Evolutionary conservation across 2,113 vertebrate genomes (phyloP).

Genomic region (Mesocricetus auratus): DNA sequence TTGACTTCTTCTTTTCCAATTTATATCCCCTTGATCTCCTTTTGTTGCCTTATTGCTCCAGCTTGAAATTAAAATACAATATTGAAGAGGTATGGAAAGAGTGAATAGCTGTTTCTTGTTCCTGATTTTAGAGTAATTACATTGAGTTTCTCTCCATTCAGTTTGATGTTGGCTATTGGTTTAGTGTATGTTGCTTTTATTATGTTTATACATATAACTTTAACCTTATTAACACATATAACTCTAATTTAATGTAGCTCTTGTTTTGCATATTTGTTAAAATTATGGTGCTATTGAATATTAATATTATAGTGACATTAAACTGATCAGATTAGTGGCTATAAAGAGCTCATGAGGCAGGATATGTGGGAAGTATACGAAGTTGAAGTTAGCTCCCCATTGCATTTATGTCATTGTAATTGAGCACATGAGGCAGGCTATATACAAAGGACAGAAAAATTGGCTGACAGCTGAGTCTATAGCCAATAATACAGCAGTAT

Average conservation of each 20-base stretch:
- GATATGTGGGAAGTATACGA: neutral
- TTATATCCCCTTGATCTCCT: no score
- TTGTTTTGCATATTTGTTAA: constrained; percentile 31
- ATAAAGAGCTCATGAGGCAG: neutral
- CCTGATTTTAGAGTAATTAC: no score
- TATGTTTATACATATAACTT: no score
- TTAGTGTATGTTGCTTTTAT: no score
- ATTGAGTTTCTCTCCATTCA: no score
- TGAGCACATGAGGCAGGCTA: neutral
- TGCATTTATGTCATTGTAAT: neutral
- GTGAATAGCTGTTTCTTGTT: no score
- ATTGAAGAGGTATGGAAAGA: no score
- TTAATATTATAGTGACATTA: neutral
- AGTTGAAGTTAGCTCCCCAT: neutral
- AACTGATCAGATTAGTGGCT: neutral
- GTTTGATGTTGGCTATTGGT: no score
- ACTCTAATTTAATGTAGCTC: neutral
- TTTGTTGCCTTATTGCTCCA: no score
- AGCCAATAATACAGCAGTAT: neutral
- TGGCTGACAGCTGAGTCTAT: neutral
- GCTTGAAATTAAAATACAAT: no score
- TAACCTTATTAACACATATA: neutral
- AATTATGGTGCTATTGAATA: neutral
- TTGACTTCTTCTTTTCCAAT: no score
- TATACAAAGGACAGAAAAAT: neutral